Percentiles rank a stretch among this genome's conserved stretches.
phyloP scores from a whole-genome alignment of 37 sponge, comb jelly and placozoan genomes.

The Trichoplax adhaerens region DNA sequence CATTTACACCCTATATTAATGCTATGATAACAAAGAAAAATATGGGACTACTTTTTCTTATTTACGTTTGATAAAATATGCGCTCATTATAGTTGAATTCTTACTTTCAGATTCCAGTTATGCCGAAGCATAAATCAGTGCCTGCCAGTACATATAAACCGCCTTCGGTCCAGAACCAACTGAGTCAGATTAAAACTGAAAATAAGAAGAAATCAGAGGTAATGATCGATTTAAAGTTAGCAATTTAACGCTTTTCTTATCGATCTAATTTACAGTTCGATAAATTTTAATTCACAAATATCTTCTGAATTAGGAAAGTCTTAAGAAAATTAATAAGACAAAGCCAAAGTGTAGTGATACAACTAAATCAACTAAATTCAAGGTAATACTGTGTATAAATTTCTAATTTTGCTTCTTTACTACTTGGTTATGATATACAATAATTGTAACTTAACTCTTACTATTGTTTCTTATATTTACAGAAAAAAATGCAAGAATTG shows the following conservation, averaged over 20 bases:
- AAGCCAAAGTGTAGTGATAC: slow-evolving; percentile 49
- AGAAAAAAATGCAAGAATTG: too few species aligned
- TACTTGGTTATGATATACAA: too few species aligned
- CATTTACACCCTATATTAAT: too few species aligned
- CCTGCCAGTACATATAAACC: slow-evolving; percentile 46
- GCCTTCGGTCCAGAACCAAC: slow-evolving; percentile 28
- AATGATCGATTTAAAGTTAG: slow-evolving; percentile 1
- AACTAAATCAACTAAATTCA: slow-evolving; percentile 59
- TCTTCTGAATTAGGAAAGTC: slow-evolving; percentile 17
- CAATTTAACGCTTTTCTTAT: neutral
- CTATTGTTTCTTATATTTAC: too few species aligned
- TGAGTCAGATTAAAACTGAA: slow-evolving; percentile 14
- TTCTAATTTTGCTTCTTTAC: neutral
- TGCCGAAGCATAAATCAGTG: slow-evolving; percentile 34
- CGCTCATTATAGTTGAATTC: neutral
- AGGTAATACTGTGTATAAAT: slow-evolving; percentile 13
- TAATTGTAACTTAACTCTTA: too few species aligned
- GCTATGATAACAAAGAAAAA: too few species aligned
- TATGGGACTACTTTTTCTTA: neutral
- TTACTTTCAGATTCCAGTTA: slow-evolving; percentile 40
- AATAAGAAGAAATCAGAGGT: slow-evolving; percentile 55
- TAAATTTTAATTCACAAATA: neutral
- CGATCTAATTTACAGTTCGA: neutral
- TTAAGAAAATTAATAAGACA: slow-evolving; percentile 20
- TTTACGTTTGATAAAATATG: neutral